phyloP scores from a whole-genome alignment of 2,888 invertebrate species.

The Acleris sparsana region DNA sequence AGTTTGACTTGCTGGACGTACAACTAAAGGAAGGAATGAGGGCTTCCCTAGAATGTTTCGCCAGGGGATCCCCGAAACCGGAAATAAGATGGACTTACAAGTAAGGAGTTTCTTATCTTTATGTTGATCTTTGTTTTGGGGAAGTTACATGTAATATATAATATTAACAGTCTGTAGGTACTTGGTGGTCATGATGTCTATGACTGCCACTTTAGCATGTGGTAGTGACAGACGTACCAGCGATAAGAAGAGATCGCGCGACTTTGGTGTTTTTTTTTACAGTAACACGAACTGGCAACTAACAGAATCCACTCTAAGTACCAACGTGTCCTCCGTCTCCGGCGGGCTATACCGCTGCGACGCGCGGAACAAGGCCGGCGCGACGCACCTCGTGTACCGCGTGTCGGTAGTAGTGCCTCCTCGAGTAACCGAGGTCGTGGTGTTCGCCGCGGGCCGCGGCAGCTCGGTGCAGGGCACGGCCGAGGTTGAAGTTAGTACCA shows the following conservation, averaged over 20 bases:
- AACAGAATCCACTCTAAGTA: constrained; percentile 51
- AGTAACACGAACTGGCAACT: constrained; percentile 66
- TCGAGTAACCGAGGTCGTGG: constrained; percentile 49
- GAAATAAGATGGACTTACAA: constrained; percentile 68
- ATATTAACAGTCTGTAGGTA: too few species aligned
- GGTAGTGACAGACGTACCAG: too few species aligned
- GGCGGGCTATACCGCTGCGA: constrained; percentile 83
- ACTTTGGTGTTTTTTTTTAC: constrained; percentile 13
- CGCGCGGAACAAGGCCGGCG: constrained; percentile 85
- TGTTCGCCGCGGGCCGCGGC: constrained; percentile 50
- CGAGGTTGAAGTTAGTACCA: constrained; percentile 55
- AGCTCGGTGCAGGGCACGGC: constrained; percentile 44
- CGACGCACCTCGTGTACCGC: constrained; percentile 73
- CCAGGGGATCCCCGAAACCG: constrained; percentile 73
- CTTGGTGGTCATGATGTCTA: too few species aligned
- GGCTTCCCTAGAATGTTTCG: constrained; percentile 72
- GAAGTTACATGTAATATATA: too few species aligned
- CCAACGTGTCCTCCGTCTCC: constrained; percentile 54
- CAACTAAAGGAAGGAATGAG: constrained; percentile 66
- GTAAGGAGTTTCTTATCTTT: constrained; percentile 49
- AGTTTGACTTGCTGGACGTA: constrained; percentile 67
- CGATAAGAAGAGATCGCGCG: not conserved
- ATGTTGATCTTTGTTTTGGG: too few species aligned
- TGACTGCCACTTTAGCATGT: too few species aligned
- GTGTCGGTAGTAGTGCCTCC: constrained; percentile 72